A percentile compares a stretch with the other conserved stretches of the same genome.
These are phyloP conservation scores for Heloderma charlesbogerti DNA, from an alignment of 2,113 vertebrate genomes.

Conservation along the genomic window DNA sequence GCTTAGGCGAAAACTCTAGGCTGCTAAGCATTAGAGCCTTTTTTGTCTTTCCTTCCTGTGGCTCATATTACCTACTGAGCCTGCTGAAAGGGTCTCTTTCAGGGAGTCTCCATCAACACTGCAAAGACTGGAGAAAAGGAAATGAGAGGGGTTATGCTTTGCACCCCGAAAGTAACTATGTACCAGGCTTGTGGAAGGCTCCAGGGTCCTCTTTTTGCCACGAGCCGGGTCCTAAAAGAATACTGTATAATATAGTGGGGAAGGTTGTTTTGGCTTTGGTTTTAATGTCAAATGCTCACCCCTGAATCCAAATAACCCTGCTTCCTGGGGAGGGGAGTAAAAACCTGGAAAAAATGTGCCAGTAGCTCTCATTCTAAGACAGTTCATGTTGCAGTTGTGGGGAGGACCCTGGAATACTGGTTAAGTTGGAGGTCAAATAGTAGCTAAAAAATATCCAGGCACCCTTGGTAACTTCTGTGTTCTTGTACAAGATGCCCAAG, in stretches of 20 bases:
- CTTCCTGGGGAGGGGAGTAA: neutral
- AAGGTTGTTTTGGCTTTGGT: neutral
- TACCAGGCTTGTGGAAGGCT: neutral
- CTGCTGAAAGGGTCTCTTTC: slow-evolving; percentile 48
- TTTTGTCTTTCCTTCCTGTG: slow-evolving; percentile 45
- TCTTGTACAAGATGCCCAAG: neutral
- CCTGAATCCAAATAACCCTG: neutral
- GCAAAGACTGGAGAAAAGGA: slow-evolving; percentile 56
- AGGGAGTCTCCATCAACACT: slow-evolving; percentile 45
- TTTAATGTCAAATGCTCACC: neutral
- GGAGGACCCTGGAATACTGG: neutral
- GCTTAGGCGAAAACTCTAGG: slow-evolving; percentile 13
- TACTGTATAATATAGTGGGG: too few species aligned
- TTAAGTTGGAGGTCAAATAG: neutral
- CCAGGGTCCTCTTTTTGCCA: neutral
- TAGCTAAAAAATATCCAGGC: neutral
- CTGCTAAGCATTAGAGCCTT: slow-evolving; percentile 34
- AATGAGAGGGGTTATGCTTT: slow-evolving; percentile 50
- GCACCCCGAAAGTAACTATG: slow-evolving; percentile 42
- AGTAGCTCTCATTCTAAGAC: neutral
- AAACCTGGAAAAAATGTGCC: neutral
- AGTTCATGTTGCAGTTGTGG: neutral
- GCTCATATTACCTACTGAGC: neutral
- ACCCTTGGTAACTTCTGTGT: neutral
- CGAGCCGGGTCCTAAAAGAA: neutral